Evolutionary conservation across 2,113 vertebrate species (phyloP).

Genomic region (Montifringilla adamsi): DNA sequence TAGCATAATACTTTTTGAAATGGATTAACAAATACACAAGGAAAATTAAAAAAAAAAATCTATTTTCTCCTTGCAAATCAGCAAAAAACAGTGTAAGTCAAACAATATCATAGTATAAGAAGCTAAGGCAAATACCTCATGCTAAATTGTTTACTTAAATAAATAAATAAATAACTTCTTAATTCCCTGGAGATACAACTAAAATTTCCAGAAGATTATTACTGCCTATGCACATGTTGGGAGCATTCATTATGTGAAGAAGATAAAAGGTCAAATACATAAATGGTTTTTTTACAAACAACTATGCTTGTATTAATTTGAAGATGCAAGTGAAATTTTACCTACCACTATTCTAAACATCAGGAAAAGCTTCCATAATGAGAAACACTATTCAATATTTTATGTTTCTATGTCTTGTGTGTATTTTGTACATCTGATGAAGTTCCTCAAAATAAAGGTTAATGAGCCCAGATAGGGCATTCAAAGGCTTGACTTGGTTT

Average conservation of each 20-base stretch:
- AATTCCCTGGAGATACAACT: neutral
- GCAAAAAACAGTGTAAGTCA: neutral
- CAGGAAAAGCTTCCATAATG: neutral
- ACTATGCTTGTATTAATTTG: neutral
- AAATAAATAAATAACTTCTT: neutral
- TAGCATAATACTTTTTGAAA: constrained; percentile 78
- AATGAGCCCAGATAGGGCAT: neutral
- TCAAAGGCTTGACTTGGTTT: neutral
- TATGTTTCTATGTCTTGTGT: neutral
- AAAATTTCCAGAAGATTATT: neutral
- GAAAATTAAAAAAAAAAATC: constrained; percentile 53
- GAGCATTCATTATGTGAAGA: neutral
- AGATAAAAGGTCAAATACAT: neutral
- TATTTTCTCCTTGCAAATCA: constrained; percentile 48
- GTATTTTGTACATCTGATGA: neutral
- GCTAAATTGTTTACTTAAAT: neutral
- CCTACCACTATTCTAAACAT: neutral
- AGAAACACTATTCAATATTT: neutral
- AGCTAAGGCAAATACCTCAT: neutral
- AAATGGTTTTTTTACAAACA: neutral
- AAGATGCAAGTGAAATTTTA: neutral
- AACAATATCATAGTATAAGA: neutral
- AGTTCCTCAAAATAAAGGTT: neutral
- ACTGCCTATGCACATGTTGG: neutral
- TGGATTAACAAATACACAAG: constrained; percentile 72